A percentile compares a stretch with the other conserved stretches of the same genome.
Evolutionary conservation across 2,888 invertebrate species (phyloP).

Genomic region (Tinea pellionella): DNA sequence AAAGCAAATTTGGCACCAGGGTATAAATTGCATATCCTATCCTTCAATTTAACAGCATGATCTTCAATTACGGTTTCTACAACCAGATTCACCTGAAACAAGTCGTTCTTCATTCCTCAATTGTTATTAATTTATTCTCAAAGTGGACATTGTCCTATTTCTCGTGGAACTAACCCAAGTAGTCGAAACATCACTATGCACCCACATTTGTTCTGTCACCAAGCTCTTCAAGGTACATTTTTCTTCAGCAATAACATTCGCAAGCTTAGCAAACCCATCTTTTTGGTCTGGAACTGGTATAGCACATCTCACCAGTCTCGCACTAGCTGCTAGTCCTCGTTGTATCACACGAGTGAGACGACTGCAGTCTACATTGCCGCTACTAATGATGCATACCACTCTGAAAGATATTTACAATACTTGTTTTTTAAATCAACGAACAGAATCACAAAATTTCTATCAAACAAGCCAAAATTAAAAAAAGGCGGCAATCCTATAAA

Average conservation of each 20-base stretch:
- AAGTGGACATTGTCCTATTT: too few species aligned
- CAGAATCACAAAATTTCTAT: too few species aligned
- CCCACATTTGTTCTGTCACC: slow-evolving; percentile 58
- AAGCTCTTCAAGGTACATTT: slow-evolving; percentile 49
- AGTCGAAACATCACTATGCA: slow-evolving; percentile 45
- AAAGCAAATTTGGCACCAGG: slow-evolving; percentile 45
- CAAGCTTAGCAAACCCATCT: slow-evolving; percentile 77
- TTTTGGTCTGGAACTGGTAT: slow-evolving; percentile 80
- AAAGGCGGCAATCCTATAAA: neutral
- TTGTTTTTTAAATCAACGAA: too few species aligned
- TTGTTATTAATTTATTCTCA: too few species aligned
- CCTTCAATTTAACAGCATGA: slow-evolving; percentile 42
- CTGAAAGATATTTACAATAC: too few species aligned
- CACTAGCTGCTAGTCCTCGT: slow-evolving; percentile 81
- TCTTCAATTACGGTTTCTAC: slow-evolving; percentile 53
- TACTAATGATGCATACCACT: slow-evolving; percentile 80
- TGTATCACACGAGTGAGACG: slow-evolving; percentile 81
- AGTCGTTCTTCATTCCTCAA: too few species aligned
- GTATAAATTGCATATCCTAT: slow-evolving; percentile 38
- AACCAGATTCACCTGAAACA: slow-evolving; percentile 51
- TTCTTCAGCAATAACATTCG: slow-evolving; percentile 40
- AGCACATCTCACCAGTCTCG: slow-evolving; percentile 75
- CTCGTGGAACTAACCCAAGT: slow-evolving; percentile 41
- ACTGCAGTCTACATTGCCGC: slow-evolving; percentile 85
- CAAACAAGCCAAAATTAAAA: too few species aligned